Evolutionary conservation across 2,797 vertebrate genomes (phyloP), one percentile per base, ranked within the genome.

Genomic region (Sebastes nivosus): DNA sequence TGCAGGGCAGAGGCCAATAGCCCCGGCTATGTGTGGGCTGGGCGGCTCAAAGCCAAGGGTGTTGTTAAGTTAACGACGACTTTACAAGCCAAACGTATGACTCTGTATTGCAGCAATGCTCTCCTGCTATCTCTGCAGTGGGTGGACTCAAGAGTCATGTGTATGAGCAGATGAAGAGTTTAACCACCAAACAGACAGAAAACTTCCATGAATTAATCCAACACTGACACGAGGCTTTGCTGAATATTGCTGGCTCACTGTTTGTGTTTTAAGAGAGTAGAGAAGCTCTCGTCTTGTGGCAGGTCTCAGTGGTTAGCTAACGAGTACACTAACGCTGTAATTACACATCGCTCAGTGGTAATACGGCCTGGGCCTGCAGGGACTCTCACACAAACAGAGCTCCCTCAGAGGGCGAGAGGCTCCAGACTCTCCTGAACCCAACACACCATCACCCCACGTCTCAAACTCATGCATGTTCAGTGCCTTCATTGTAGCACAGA

Each of bases 311-410:
- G 8, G 82, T 82, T 74, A 42, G 20, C 79, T 32, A 77, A 71
- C 20, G 2, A 42, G 67, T 6, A 59, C 78, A 29, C 60, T 2
- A 13, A 34, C 66, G 2, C 55, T 32, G 32, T 82, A 68, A 85
- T 87, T 82, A 85, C 79, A 83, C 24, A 27, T 72, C 7, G 57
- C 67, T 50, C 54, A 5, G 54, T 16, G 64, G 63, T 52, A 29
- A 75, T 55, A 25, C 57, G 36, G 87, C 67, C 24, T 1, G 12
- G 25, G 38, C 30, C 80, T 77, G 22, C 20, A 1, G 88, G 83
- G 84, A 86, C 61, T 4, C 36, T 16, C 76, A 82, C 55, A 82
- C 29, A 79, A 87, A 89, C 88, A 87, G 46, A 50, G 54, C 27
- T 63, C 25, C 76, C 75, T 80, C 71, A 9, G 72, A 84, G 79